Base-by-base conservation (phyloP, 2,888 invertebrate species). In the Aphodius granarius region DNA sequence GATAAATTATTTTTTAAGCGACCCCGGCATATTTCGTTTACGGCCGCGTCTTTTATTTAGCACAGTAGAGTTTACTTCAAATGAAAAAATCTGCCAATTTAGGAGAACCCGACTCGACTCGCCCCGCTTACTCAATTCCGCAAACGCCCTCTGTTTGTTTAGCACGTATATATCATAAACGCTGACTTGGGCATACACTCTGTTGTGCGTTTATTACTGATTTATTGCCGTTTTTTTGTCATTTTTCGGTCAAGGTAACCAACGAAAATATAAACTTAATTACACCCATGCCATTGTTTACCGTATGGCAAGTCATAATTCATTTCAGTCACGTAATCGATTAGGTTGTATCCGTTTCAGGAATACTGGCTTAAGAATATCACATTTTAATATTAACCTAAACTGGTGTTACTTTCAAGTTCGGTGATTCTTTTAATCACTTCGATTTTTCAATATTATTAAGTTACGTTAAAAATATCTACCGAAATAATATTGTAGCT, bases 1-100 rank as follows among this genome's bases (percentile, higher is more conserved):
- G 68, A 68, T 68, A 68, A 68, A 68, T 68, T 68, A 68, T 68
- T 68, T 68, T 68, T 68, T 68, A 68, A 68, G 68, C 68, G 68
- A 21, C 21, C 21, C 65, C 68, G 20, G 68, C 68, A 68, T 21
- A 68, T 68, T 21, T 22, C 21, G 22, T n/a, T 20, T 22, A 21
- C 68, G 68, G 68, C 9, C 19, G 9, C 68, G 19, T 22, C 68
- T 68, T 68, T 68, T 68, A 20, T 20, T 22, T 22, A n/a, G 68
- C 22, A 20, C 20, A 68, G 20, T 21, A n/a, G 19, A 22, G 68
- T 68, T 68, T 20, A 22, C 68, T 68, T 20, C 68, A 21, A 68
- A 68, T 68, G 68, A 21, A 22, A 68, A 68, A 68, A 68, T 68
- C 68, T 68, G 68, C 68, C 68, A 68, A 68, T 68, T 68, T 68